A percentile compares a stretch with the other conserved stretches of the same genome.
Evolutionary conservation across 2,797 vertebrate species (phyloP).

Genomic region (Melanotaenia pygmaea): DNA sequence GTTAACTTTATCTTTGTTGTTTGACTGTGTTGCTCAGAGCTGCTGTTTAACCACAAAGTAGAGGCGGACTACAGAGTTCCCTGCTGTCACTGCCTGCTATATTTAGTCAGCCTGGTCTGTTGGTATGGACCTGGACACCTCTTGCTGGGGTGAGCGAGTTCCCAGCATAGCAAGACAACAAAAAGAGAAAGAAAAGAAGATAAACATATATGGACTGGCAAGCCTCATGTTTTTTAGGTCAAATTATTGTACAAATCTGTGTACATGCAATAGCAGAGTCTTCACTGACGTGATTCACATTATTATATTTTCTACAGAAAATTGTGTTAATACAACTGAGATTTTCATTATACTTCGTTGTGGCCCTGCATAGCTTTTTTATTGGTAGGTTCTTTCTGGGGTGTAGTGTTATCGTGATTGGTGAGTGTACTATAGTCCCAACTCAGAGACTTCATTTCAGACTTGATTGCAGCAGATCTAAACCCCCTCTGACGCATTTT

Average conservation of each 20-base stretch:
- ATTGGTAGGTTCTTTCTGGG: not conserved
- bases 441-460: constrained; percentile 25
- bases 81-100: constrained; percentile 75
- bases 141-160: constrained; percentile 52
- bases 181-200: constrained; percentile 32
- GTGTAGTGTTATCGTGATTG: not conserved
- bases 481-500: constrained; percentile 43
- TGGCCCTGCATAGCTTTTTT: not conserved
- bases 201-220: constrained; percentile 47
- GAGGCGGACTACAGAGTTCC: constrained; percentile 50
- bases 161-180: constrained; percentile 49
- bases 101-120: constrained; percentile 77
- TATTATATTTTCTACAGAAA: constrained; percentile 8
- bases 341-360: constrained; percentile 12
- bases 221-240: constrained; percentile 40
- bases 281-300: not conserved
- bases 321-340: not conserved
- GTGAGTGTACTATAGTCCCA: constrained; percentile 4
- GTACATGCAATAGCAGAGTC: not conserved
- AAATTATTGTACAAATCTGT: constrained; percentile 40
- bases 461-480: constrained; percentile 40
- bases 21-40: not conserved
- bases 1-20: constrained; percentile 41
- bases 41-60: constrained; percentile 49
- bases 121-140: constrained; percentile 72